Evolutionary conservation across 2,797 vertebrate species (phyloP).

Genomic region (Dicrostonyx torquatus): DNA sequence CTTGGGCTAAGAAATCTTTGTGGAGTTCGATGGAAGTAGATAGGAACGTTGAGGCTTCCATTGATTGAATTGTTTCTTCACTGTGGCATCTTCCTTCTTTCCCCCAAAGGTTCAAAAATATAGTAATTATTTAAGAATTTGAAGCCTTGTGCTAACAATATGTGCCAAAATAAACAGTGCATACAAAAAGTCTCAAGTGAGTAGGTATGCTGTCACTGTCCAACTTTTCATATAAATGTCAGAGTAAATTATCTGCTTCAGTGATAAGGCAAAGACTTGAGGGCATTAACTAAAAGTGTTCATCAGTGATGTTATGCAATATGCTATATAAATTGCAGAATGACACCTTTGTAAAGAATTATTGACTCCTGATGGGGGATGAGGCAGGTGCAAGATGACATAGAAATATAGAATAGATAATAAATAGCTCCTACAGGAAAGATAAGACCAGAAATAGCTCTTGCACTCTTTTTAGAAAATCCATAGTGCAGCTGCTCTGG

Average conservation of each 20-base stretch:
- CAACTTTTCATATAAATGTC: slow-evolving; percentile 44
- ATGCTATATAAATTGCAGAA: slow-evolving; percentile 45
- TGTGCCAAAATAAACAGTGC: slow-evolving; percentile 10
- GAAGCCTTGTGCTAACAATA: slow-evolving; percentile 20
- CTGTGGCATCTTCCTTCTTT: neutral
- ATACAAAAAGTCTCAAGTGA: slow-evolving; percentile 35
- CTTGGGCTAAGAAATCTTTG: neutral
- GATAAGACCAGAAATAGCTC: slow-evolving; percentile 75
- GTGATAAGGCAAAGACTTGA: slow-evolving; percentile 40
- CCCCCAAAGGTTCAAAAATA: neutral
- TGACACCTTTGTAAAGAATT: slow-evolving; percentile 62
- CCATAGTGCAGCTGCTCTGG: slow-evolving; percentile 69
- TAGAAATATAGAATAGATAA: slow-evolving; percentile 68
- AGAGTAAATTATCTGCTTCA: slow-evolving; percentile 59
- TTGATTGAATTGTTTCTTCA: neutral
- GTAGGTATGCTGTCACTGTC: neutral
- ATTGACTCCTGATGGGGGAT: slow-evolving; percentile 61
- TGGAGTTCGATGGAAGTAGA: neutral
- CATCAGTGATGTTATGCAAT: slow-evolving; percentile 27
- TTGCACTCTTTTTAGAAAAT: slow-evolving; percentile 73
- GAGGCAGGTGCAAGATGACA: slow-evolving; percentile 69
- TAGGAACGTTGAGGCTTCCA: neutral
- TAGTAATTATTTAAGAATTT: slow-evolving; percentile 26
- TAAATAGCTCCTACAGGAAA: slow-evolving; percentile 71
- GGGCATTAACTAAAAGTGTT: slow-evolving; percentile 56